Conservation (phyloP, 2,888 invertebrate species). For the Apotomis betuletana region DNA sequence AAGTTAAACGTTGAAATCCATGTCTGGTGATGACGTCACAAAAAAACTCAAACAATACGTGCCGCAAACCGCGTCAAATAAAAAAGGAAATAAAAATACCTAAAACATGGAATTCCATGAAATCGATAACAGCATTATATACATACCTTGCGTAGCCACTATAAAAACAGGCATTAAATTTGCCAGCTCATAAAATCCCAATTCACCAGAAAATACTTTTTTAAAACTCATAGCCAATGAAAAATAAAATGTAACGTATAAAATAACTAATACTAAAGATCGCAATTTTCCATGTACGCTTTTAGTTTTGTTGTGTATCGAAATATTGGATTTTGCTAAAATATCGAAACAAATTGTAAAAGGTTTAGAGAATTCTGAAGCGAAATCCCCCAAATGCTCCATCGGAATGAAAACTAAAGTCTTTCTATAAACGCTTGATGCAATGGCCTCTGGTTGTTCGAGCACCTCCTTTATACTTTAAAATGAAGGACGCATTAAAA, state of each 20-base stretch:
- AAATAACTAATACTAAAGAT: slow-evolving; percentile 43
- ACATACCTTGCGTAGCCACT: slow-evolving; percentile 51
- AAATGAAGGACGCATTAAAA: slow-evolving; percentile 16
- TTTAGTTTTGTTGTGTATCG: slow-evolving; percentile 43
- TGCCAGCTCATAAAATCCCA: slow-evolving; percentile 48
- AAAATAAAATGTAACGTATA: slow-evolving; percentile 41
- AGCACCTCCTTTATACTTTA: slow-evolving; percentile 22
- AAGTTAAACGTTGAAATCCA: no score
- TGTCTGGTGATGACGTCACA: no score
- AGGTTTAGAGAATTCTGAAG: slow-evolving; percentile 48
- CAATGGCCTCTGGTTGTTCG: not conserved
- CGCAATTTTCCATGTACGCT: slow-evolving; percentile 42
- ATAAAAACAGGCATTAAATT: slow-evolving; percentile 50
- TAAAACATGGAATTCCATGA: no score
- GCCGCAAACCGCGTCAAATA: no score
- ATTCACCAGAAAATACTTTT: slow-evolving; percentile 44
- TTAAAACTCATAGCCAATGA: slow-evolving; percentile 45
- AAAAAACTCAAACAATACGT: no score
- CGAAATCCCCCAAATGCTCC: slow-evolving; percentile 43
- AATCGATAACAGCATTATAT: not conserved
- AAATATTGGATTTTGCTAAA: slow-evolving; percentile 45
- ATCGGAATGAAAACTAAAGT: slow-evolving; percentile 10
- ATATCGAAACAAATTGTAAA: slow-evolving; percentile 46
- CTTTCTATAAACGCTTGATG: not conserved
- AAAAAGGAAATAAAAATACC: no score